phyloP scores from a whole-genome alignment of 2,113 vertebrate genomes.

The Upupa epops region DNA sequence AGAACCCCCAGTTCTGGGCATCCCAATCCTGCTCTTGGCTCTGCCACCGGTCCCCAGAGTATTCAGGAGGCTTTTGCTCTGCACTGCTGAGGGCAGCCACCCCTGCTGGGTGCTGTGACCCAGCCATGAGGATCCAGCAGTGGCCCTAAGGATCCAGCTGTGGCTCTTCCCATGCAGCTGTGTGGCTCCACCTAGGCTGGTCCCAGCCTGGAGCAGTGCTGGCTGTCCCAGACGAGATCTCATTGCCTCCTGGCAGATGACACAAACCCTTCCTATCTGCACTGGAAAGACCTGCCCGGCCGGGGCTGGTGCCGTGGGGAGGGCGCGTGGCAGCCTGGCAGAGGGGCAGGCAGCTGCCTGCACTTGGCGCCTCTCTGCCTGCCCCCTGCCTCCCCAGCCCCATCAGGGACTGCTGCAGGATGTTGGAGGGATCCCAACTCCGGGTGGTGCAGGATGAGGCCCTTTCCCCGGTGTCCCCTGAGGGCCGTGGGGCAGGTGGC shows the following conservation, averaged over 20 bases:
- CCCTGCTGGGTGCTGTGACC: not conserved
- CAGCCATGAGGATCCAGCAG: not conserved
- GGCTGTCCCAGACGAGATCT: constrained; percentile 24
- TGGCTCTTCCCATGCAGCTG: not conserved
- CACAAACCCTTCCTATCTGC: constrained; percentile 55
- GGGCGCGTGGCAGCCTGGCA: not conserved
- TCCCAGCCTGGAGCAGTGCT: not conserved
- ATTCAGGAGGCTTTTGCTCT: not conserved
- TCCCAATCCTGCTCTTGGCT: not conserved
- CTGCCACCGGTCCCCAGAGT: not conserved
- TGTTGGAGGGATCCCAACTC: not conserved
- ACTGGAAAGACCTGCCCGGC: constrained; percentile 55
- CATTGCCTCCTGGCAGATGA: constrained; percentile 18
- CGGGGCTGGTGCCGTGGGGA: not conserved
- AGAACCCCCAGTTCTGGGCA: accelerated
- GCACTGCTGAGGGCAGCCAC: accelerated
- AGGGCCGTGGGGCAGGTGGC: not conserved
- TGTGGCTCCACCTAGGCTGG: not conserved
- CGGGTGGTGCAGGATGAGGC: not conserved
- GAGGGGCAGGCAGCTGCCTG: constrained; percentile 30
- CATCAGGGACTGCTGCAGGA: not conserved
- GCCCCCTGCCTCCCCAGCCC: not conserved
- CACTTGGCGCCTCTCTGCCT: not conserved
- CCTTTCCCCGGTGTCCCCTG: not conserved
- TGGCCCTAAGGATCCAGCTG: not conserved